A percentile compares a stretch with the other conserved stretches of the same genome.
These are phyloP conservation scores for Chondrilla cf. caribensis DNA, from an alignment of 37 sponge, comb jelly and placozoan genomes.

Conservation along the genomic window DNA sequence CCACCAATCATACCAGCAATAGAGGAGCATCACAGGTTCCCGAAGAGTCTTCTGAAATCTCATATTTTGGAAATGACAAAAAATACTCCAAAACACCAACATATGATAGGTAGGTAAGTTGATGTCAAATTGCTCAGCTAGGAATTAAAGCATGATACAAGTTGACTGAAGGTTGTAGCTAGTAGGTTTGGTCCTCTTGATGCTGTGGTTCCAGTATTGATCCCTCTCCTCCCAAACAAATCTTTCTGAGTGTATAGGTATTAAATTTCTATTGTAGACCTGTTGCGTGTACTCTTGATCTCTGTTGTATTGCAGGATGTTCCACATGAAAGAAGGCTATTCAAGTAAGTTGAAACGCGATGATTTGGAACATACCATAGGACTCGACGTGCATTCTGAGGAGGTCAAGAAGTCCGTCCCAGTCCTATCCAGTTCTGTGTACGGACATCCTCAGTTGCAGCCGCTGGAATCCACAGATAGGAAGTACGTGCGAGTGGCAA, in stretches of 20 bases:
- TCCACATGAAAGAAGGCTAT: conserved; percentile 87
- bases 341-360: conserved; percentile 82
- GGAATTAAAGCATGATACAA: conserved; percentile 14
- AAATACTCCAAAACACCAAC: neutral
- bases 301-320: conserved; percentile 32
- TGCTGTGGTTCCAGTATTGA: too few species aligned
- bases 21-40: too few species aligned
- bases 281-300: too few species aligned
- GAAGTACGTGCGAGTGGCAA: conserved; percentile 72
- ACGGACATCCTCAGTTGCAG: conserved; percentile 60
- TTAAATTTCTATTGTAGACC: too few species aligned
- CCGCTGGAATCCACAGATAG: conserved; percentile 61
- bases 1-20: neutral
- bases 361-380: conserved; percentile 78
- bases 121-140: neutral
- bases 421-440: conserved; percentile 76
- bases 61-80: conserved; percentile 5
- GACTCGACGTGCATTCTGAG: conserved; percentile 73
- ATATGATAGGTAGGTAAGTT: neutral
- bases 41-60: neutral
- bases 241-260: too few species aligned
- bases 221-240: too few species aligned
- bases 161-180: too few species aligned
- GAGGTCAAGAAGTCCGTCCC: conserved; percentile 72
- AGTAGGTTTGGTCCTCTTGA: too few species aligned